These are phyloP conservation scores for Phocides pigmalion DNA, from an alignment of 1,140 invertebrate species.

Conservation along the genomic window DNA sequence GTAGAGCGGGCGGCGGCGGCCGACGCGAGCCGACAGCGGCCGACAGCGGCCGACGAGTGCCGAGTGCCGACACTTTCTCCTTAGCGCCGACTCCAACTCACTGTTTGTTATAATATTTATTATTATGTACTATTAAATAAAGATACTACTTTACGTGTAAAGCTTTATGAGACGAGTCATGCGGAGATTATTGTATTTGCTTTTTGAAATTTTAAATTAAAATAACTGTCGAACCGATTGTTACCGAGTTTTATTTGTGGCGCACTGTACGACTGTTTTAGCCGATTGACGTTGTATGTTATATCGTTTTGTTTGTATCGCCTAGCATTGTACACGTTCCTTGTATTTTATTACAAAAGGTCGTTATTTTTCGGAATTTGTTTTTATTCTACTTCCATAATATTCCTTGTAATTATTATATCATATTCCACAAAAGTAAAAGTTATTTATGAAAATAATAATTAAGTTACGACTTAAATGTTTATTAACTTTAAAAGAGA, in stretches of 20 bases:
- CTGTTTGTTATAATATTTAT: slow-evolving; percentile 81
- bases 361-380: slow-evolving; percentile 27
- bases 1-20: slow-evolving; percentile 80
- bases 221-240: slow-evolving; percentile 76
- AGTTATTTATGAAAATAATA: no score
- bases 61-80: slow-evolving; percentile 5
- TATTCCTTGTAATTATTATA: neutral
- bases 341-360: slow-evolving; percentile 28
- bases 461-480: no score
- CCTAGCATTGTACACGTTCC: slow-evolving; percentile 29
- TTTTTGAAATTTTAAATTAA: slow-evolving; percentile 83
- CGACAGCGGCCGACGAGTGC: neutral
- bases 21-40: neutral
- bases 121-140: slow-evolving; percentile 70
- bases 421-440: no score
- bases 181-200: slow-evolving; percentile 82
- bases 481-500: no score
- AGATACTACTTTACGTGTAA: slow-evolving; percentile 77
- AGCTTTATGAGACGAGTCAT: slow-evolving; percentile 81
- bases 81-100: slow-evolving; percentile 40
- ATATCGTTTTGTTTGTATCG: slow-evolving; percentile 20
- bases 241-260: slow-evolving; percentile 45
- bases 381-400: slow-evolving; percentile 22
- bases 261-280: slow-evolving; percentile 3
- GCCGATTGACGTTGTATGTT: slow-evolving; percentile 9